Conservation (phyloP, 2,797 vertebrate genomes). For the Hipposideros larvatus region DNA sequence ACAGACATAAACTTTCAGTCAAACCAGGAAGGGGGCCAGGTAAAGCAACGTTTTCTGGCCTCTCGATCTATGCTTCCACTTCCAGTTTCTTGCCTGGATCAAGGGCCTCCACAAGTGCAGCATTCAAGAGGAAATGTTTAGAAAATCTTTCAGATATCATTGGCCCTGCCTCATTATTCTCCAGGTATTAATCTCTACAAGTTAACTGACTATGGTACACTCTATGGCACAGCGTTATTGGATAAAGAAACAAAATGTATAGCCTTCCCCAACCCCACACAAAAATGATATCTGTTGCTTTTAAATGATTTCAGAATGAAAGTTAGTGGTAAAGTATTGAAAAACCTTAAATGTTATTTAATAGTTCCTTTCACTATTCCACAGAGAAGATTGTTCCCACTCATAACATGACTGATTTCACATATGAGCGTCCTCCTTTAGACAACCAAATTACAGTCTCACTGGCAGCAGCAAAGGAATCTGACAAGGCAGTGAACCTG, state of each 20-base stretch:
- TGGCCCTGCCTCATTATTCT: background rate
- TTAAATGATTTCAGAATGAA: slow-evolving; percentile 39
- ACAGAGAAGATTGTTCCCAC: background rate
- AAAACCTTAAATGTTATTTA: background rate
- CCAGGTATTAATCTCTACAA: background rate
- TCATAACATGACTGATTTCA: background rate
- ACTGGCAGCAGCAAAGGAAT: background rate
- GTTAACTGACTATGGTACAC: background rate
- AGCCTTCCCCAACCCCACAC: background rate
- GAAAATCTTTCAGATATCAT: background rate
- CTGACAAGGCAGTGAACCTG: background rate
- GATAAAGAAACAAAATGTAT: background rate
- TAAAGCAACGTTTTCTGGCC: background rate
- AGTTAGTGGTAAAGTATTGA: slow-evolving; percentile 13
- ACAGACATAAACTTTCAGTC: background rate
- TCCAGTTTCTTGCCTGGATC: background rate
- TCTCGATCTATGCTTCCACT: background rate
- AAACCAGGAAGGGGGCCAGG: background rate
- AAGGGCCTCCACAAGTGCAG: background rate
- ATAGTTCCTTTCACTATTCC: background rate
- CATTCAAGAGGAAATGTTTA: background rate
- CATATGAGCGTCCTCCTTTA: background rate
- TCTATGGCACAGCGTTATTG: background rate
- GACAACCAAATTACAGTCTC: background rate
- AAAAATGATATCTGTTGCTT: background rate